Base-by-base conservation (phyloP, 1,140 invertebrate species). In the Ooceraea biroi region DNA sequence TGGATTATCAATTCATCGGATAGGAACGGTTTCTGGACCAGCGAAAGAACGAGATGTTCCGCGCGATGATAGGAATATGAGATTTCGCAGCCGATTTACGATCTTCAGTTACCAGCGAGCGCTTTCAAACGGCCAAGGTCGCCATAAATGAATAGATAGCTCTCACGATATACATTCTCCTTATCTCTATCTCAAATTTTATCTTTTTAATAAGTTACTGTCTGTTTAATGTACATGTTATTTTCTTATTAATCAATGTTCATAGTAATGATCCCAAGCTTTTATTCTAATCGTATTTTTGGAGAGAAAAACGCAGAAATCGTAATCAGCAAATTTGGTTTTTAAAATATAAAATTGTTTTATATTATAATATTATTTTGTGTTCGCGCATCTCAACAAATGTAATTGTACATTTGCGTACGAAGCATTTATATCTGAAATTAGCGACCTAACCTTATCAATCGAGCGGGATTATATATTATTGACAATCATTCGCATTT, bases 1-100 rank as follows among this genome's bases (percentile, higher is more conserved):
- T 83, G 61, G 66, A 89, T 89, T 89, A 87, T 89, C 88, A 85
- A 85, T 88, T 83, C 83, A 44, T 85, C 84, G 63, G 11, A 22
- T 61, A 30, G 36, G 58, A 63, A 50, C 48, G 4, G 44, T 52
- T 44, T 17, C 30, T 63, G 11, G 65, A 65, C 27, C 60, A 60
- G 30, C 69, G 73, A 71, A 83, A 61, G 72, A 82, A 66, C 68
- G 82, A 82, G 63, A 74, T 77, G 44, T 30, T 25, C 12, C 68
- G 27, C 63, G 57, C 30, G n/a, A 65, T 5, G 48, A 72, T 55
- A 50, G 46, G 50, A 77, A 88, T 89, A 89, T 84, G 80, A 86
- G 60, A 83, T 85, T 85, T 89, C 60, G 46, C 46, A 58, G 10
- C 11, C 63, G 89, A 86, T 85, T 89, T 88, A 84, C 27, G 25